Conservation (phyloP, 2,888 invertebrate genomes). For the Drosophila mimetica region DNA sequence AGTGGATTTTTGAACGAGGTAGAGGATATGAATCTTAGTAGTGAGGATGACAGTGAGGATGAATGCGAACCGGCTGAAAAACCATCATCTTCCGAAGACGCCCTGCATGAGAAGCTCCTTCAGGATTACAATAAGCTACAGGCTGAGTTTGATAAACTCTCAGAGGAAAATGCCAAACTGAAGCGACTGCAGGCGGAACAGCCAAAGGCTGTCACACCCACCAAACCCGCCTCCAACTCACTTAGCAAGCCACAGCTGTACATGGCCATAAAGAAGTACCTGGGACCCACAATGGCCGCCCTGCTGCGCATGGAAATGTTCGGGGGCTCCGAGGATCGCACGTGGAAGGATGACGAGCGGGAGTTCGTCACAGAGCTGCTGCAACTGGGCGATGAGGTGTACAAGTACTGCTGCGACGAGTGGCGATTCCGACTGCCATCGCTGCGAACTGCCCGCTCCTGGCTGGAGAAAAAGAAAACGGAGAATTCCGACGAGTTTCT, state of each 20-base stretch:
- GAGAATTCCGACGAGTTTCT: slow-evolving; percentile 64
- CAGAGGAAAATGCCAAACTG: slow-evolving; percentile 30
- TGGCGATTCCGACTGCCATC: slow-evolving; percentile 83
- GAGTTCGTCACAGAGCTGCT: slow-evolving; percentile 78
- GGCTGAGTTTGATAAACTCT: slow-evolving; percentile 21
- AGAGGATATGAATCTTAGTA: not conserved
- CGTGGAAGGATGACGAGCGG: slow-evolving; percentile 83
- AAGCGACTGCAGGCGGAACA: slow-evolving; percentile 30
- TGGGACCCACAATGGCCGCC: slow-evolving; percentile 81
- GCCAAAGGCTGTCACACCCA: not conserved
- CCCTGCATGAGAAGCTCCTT: slow-evolving; percentile 10
- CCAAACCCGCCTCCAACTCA: slow-evolving; percentile 9
- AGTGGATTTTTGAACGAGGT: too few species aligned
- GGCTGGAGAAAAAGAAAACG: slow-evolving; percentile 64
- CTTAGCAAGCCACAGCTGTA: slow-evolving; percentile 81
- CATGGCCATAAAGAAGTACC: slow-evolving; percentile 82
- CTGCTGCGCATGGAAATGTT: slow-evolving; percentile 84
- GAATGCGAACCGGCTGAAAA: not conserved
- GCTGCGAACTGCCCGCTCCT: slow-evolving; percentile 70
- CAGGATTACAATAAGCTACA: slow-evolving; percentile 39
- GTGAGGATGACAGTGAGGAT: not conserved
- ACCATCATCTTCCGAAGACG: not conserved
- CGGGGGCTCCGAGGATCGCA: slow-evolving; percentile 76
- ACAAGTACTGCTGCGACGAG: slow-evolving; percentile 81
- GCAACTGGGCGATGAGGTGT: slow-evolving; percentile 79